Percentiles rank a stretch among this genome's conserved stretches.
Evolutionary conservation across 2,888 invertebrate genomes (phyloP).

Genomic region (Nudaria mundana): DNA sequence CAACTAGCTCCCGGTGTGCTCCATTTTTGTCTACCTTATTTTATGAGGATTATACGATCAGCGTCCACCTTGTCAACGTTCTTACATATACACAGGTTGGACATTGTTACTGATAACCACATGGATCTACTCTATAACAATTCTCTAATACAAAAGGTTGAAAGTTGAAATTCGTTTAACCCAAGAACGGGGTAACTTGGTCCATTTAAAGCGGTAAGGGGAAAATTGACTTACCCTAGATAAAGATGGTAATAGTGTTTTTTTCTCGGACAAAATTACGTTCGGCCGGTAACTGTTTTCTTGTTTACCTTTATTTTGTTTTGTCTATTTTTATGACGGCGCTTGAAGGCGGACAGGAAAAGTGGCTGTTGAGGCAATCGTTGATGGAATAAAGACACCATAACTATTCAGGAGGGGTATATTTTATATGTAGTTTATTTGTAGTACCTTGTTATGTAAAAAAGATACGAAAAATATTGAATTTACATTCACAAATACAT

Average conservation of each 20-base stretch:
- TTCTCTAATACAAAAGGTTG: slow-evolving; percentile 15
- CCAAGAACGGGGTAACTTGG: slow-evolving; percentile 15
- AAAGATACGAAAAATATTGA: too few species aligned
- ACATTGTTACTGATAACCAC: slow-evolving; percentile 54
- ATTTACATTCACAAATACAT: too few species aligned
- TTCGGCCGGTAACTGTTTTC: slow-evolving; percentile 63
- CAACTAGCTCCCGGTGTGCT: slow-evolving; percentile 45
- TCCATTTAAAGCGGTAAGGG: slow-evolving; percentile 50
- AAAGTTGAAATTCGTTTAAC: slow-evolving; percentile 31
- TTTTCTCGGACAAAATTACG: slow-evolving; percentile 63
- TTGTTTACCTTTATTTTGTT: slow-evolving; percentile 74
- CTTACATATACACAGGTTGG: slow-evolving; percentile 71
- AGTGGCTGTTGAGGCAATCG: slow-evolving; percentile 28
- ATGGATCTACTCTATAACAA: slow-evolving; percentile 6
- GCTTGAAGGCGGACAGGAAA: slow-evolving; percentile 14
- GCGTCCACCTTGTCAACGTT: slow-evolving; percentile 78
- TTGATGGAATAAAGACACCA: slow-evolving; percentile 11
- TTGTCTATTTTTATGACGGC: slow-evolving; percentile 43
- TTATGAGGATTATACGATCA: slow-evolving; percentile 79
- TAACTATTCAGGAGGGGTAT: slow-evolving; percentile 1
- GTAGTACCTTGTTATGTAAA: too few species aligned
- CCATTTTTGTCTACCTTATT: slow-evolving; percentile 68
- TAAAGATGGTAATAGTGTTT: slow-evolving; percentile 73
- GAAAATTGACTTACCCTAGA: slow-evolving; percentile 79
- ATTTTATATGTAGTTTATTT: slow-evolving; percentile 12